These are phyloP conservation scores for Habroteleia sp. DNA, from an alignment of 2,888 invertebrate genomes.

Conservation along the genomic window DNA sequence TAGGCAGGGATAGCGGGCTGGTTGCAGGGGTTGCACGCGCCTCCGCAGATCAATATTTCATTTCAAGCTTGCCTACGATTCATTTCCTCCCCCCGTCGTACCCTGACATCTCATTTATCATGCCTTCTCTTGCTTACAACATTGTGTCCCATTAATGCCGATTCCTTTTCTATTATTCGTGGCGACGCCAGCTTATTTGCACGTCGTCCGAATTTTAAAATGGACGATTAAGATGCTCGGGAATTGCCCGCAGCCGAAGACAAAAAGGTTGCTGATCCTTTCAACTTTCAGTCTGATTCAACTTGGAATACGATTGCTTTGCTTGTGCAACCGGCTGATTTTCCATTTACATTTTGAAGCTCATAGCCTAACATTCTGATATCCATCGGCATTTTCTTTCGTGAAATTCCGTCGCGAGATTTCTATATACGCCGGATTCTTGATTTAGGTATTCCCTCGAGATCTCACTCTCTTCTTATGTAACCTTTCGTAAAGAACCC, in stretches of 20 bases:
- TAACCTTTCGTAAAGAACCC: conserved; percentile 18
- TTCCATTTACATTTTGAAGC: conserved; percentile 2
- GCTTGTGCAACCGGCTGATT: conserved; percentile 26
- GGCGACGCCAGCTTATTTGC: conserved; percentile 30
- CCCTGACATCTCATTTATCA: conserved; percentile 59
- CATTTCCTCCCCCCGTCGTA: conserved; percentile 56
- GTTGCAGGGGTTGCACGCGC: conserved; percentile 80
- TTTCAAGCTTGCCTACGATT: conserved; percentile 74
- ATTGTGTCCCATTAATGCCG: conserved; percentile 36
- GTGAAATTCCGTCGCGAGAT: not conserved
- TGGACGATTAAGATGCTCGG: no score
- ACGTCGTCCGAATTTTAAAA: conserved; percentile 34
- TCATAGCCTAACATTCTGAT: not conserved
- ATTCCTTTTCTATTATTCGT: conserved; percentile 27
- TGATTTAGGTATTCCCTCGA: conserved; percentile 41
- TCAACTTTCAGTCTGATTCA: not conserved
- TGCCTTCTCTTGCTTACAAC: conserved; percentile 48
- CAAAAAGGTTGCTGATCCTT: conserved; percentile 18
- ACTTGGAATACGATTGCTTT: no score
- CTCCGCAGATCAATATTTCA: conserved; percentile 80
- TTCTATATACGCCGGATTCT: conserved; percentile 37
- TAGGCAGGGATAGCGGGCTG: conserved; percentile 70
- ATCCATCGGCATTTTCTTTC: not conserved
- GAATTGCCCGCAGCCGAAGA: not conserved
- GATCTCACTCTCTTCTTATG: conserved; percentile 9